Conservation (phyloP, 2,888 invertebrate genomes). For the Heliconius sara region DNA sequence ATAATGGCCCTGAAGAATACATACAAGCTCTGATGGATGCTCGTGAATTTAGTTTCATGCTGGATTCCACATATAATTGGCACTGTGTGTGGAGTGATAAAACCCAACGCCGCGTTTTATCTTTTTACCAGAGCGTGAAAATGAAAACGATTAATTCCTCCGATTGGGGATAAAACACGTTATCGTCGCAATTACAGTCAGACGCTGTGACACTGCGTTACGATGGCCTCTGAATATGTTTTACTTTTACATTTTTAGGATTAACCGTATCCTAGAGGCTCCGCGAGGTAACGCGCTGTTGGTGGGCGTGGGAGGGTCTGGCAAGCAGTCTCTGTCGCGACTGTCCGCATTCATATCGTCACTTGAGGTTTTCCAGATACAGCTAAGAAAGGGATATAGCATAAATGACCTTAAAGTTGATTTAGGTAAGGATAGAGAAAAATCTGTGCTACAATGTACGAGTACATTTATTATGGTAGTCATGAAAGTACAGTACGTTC, state of each 20-base stretch:
- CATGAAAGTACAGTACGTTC: no score
- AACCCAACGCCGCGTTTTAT: not conserved
- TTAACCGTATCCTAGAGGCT: constrained; percentile 95
- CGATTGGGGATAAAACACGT: no score
- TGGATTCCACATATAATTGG: no score
- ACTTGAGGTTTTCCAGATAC: constrained; percentile 96
- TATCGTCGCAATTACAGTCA: no score
- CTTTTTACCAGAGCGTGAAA: not conserved
- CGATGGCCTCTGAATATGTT: not conserved
- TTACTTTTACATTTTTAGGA: constrained; percentile 73
- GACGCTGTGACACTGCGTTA: not conserved
- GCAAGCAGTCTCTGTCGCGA: constrained; percentile 95
- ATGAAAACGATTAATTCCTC: not conserved
- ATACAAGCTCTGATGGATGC: no score
- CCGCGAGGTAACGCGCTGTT: constrained; percentile 96
- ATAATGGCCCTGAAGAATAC: no score
- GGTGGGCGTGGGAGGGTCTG: constrained; percentile 97
- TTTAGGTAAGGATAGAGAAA: constrained; percentile 64
- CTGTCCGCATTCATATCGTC: constrained; percentile 95
- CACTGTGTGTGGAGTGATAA: not conserved
- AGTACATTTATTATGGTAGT: no score
- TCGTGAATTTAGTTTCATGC: no score
- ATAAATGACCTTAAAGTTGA: constrained; percentile 91
- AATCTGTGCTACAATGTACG: no score
- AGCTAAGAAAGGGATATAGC: constrained; percentile 94